A percentile compares a stretch with the other conserved stretches of the same genome.
Conservation (phyloP, 2,888 invertebrate species). For the Diarsia rubi region DNA sequence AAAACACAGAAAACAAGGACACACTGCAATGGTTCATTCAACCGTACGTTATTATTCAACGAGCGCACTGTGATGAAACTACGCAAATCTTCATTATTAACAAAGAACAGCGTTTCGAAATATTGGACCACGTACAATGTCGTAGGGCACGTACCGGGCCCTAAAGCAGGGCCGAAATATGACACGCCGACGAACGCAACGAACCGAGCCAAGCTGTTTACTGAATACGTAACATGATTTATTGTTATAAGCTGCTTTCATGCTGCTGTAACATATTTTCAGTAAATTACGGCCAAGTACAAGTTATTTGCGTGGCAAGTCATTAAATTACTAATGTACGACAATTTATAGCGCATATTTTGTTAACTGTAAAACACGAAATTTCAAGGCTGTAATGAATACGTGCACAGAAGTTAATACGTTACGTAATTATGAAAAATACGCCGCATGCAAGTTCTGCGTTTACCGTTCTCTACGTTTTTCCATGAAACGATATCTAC, state of each 20-base stretch:
- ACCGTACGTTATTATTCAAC: conserved; percentile 90
- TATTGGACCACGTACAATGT: conserved; percentile 78
- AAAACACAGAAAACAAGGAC: conserved; percentile 91
- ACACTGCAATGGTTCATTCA: conserved; percentile 90
- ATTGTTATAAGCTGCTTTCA: conserved; percentile 58
- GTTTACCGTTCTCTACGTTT: conserved; percentile 16
- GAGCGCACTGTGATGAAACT: conserved; percentile 89
- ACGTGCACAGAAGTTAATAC: conserved; percentile 29
- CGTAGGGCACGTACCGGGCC: conserved; percentile 77
- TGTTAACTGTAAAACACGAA: conserved; percentile 34
- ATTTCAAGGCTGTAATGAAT: conserved; percentile 44
- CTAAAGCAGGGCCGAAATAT: conserved; percentile 74
- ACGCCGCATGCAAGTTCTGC: conserved; percentile 8
- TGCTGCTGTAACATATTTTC: conserved; percentile 55
- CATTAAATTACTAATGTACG: conserved; percentile 46
- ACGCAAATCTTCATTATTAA: conserved; percentile 87
- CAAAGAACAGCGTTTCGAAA: conserved; percentile 86
- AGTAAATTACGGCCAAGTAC: conserved; percentile 52
- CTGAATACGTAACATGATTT: conserved; percentile 62
- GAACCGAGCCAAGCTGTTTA: conserved; percentile 36
- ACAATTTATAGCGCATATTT: conserved; percentile 51
- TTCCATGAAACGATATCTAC: conserved; percentile 18
- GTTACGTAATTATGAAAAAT: conserved; percentile 41
- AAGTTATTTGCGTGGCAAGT: conserved; percentile 34
- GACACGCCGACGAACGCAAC: conserved; percentile 64